phyloP scores from a whole-genome alignment of 2,888 invertebrate species.

The Sympetrum striolatum region DNA sequence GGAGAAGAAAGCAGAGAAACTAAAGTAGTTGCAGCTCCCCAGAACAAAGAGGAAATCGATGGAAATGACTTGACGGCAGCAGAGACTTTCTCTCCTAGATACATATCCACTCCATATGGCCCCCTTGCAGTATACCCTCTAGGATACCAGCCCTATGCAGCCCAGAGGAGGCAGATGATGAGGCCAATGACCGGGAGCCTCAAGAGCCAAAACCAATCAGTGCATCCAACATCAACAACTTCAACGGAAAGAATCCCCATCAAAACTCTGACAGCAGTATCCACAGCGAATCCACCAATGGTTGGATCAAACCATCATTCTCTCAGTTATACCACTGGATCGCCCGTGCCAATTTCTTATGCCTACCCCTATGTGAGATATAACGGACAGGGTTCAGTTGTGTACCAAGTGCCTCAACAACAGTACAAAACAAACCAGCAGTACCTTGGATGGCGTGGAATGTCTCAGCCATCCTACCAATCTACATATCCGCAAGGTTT shows the following conservation, averaged over 20 bases:
- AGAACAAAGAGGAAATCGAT: neutral
- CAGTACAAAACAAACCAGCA: neutral
- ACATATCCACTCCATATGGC: neutral
- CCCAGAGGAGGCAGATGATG: neutral
- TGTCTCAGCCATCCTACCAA: neutral
- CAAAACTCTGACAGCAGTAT: neutral
- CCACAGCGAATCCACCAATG: neutral
- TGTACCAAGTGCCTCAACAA: slow-evolving; percentile 10
- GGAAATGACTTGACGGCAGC: neutral
- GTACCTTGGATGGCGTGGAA: neutral
- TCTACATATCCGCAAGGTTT: neutral
- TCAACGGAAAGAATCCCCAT: neutral
- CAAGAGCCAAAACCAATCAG: neutral
- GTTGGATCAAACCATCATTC: neutral
- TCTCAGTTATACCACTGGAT: neutral
- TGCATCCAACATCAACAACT: neutral
- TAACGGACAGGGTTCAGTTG: neutral
- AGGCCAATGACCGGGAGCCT: neutral
- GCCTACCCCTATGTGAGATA: neutral
- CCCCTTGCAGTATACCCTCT: neutral
- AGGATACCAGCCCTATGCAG: neutral
- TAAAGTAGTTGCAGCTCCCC: neutral
- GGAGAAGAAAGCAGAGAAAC: neutral
- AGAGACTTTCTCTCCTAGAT: neutral
- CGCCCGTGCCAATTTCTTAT: neutral